A percentile compares a stretch with the other conserved stretches of the same genome.
Evolutionary conservation across 2,888 invertebrate genomes (phyloP).

Genomic region (Drosophila greeni): DNA sequence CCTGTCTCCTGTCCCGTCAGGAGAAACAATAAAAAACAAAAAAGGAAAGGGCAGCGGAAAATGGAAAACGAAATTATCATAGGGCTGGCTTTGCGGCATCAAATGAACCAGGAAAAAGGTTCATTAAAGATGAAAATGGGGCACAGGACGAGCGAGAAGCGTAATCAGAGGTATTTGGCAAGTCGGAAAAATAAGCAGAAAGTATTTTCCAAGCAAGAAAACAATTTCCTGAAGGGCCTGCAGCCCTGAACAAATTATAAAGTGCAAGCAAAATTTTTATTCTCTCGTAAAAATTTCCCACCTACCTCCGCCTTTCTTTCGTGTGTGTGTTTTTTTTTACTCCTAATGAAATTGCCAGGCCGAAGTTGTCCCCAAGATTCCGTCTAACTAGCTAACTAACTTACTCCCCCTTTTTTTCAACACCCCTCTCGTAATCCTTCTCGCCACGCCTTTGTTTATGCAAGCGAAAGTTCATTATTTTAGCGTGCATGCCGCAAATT

Average conservation of each 20-base stretch:
- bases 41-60: slow-evolving; percentile 2
- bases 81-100: slow-evolving; percentile 32
- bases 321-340: neutral
- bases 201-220: neutral
- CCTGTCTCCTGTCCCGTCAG: slow-evolving; percentile 7
- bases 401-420: neutral
- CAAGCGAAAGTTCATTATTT: slow-evolving; percentile 45
- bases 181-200: neutral
- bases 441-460: slow-evolving; percentile 30
- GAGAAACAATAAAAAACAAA: slow-evolving; percentile 6
- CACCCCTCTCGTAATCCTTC: no score
- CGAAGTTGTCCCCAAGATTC: slow-evolving; percentile 20
- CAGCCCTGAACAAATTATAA: slow-evolving; percentile 29
- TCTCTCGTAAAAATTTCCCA: neutral
- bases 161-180: slow-evolving; percentile 9
- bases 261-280: slow-evolving; percentile 30
- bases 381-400: slow-evolving; percentile 22
- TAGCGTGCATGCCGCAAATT: slow-evolving; percentile 44
- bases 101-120: slow-evolving; percentile 36
- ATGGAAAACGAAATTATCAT: slow-evolving; percentile 33
- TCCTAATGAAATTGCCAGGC: slow-evolving; percentile 32
- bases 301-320: neutral
- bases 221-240: slow-evolving; percentile 6
- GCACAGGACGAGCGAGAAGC: neutral
- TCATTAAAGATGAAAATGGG: slow-evolving; percentile 36